These are phyloP conservation scores for Enteromius argenteus DNA, from an alignment of 2,797 vertebrate species.

Conservation along the genomic window DNA sequence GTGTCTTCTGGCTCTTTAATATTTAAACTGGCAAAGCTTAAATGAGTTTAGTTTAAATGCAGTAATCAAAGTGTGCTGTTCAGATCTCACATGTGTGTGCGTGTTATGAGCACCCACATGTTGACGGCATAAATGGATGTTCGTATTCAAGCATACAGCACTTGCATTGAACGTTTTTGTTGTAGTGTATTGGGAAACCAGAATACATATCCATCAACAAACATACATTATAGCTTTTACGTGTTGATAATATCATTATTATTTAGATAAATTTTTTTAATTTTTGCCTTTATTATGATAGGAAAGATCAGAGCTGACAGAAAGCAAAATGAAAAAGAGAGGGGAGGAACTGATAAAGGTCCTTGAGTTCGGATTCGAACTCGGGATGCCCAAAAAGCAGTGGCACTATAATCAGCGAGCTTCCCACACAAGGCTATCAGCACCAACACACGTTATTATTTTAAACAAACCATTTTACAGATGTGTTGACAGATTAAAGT, in stretches of 20 bases:
- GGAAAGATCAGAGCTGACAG: background rate
- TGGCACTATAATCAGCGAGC: background rate
- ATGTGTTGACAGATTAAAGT: background rate
- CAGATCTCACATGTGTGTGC: background rate
- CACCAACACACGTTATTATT: background rate
- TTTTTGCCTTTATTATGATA: background rate
- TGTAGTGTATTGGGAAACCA: background rate
- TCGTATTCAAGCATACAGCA: background rate
- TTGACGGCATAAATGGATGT: background rate
- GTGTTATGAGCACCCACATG: background rate
- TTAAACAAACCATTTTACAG: background rate
- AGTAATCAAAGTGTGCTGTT: background rate
- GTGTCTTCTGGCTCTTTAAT: background rate
- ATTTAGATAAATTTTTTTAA: background rate
- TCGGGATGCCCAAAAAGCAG: background rate
- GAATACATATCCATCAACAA: background rate
- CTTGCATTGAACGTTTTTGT: background rate
- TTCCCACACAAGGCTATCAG: background rate
- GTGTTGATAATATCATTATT: background rate
- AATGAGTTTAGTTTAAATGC: background rate
- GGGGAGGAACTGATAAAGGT: background rate
- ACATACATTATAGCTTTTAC: background rate
- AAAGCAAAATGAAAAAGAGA: background rate
- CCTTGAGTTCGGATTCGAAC: background rate
- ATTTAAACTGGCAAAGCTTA: background rate